Percentiles rank a stretch among this genome's conserved stretches.
These are phyloP conservation scores for Cavia aperea DNA, from an alignment of 2,113 vertebrate genomes.

Conservation along the genomic window DNA sequence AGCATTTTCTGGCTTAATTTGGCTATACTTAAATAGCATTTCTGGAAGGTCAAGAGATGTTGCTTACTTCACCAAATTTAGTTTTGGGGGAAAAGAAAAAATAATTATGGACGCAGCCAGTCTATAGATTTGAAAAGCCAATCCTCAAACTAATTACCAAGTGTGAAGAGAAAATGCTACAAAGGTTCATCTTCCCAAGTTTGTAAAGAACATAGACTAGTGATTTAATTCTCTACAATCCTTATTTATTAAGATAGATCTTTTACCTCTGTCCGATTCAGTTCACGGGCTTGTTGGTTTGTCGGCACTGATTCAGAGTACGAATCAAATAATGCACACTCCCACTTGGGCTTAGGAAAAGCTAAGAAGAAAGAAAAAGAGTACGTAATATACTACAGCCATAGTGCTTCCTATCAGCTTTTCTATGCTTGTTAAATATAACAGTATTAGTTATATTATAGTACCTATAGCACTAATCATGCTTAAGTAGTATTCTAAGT, in stretches of 20 bases:
- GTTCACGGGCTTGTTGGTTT: conserved; percentile 72
- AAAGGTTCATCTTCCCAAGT: conserved; percentile 32
- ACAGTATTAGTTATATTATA: neutral
- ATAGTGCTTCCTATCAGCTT: neutral
- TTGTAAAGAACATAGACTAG: conserved; percentile 15
- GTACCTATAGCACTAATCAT: neutral
- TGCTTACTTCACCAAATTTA: conserved; percentile 27
- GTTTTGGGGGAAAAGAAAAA: conserved; percentile 18
- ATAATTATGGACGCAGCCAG: neutral
- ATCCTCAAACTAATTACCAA: conserved; percentile 12
- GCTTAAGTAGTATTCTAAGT: neutral
- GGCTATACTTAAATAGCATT: neutral
- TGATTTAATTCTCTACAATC: neutral
- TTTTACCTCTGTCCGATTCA: conserved; percentile 75
- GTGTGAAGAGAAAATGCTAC: conserved; percentile 28
- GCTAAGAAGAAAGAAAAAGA: conserved; percentile 68
- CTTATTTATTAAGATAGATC: neutral
- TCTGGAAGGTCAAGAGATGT: conserved; percentile 24
- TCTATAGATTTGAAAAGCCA: conserved; percentile 23
- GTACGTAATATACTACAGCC: neutral
- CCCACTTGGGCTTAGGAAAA: conserved; percentile 72
- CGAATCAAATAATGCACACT: conserved; percentile 73
- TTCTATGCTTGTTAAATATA: conserved; percentile 23
- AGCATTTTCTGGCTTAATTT: conserved; percentile 24
- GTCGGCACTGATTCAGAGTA: conserved; percentile 72